phyloP scores from a whole-genome alignment of 2,113 vertebrate species.

The Anas platyrhynchos region DNA sequence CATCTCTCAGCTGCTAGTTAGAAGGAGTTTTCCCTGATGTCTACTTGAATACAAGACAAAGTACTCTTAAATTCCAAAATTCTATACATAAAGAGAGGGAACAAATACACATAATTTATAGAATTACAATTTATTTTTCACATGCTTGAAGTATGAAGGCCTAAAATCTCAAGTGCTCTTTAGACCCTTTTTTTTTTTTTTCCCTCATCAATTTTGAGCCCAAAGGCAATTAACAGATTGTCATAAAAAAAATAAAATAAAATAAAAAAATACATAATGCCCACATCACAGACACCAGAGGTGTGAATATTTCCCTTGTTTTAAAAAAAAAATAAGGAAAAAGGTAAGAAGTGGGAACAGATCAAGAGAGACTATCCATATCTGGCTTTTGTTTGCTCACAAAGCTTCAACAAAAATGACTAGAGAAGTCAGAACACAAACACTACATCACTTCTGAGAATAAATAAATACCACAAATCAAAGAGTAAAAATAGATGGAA shows the following conservation, averaged over 20 bases:
- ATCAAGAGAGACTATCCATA: background rate
- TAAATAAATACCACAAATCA: background rate
- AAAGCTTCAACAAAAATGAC: background rate
- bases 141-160: rapidly evolving
- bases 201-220: background rate
- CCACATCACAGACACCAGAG: background rate
- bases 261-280: background rate
- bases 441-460: background rate
- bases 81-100: too few relatives aligned
- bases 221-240: background rate
- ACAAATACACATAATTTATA: too few relatives aligned
- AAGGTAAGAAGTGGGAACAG: background rate
- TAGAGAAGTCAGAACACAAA: background rate
- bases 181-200: background rate
- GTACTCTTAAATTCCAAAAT: too few relatives aligned
- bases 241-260: too few relatives aligned
- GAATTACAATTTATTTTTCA: too few relatives aligned
- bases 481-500: background rate
- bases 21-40: too few relatives aligned
- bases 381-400: background rate
- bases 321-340: too few relatives aligned
- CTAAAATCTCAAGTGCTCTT: background rate
- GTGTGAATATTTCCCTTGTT: background rate
- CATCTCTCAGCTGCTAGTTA: too few relatives aligned
- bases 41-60: too few relatives aligned